Evolutionary conservation across 2,888 invertebrate genomes (phyloP), one percentile per base, ranked within the genome.

Genomic region (Mimachlamys varia): DNA sequence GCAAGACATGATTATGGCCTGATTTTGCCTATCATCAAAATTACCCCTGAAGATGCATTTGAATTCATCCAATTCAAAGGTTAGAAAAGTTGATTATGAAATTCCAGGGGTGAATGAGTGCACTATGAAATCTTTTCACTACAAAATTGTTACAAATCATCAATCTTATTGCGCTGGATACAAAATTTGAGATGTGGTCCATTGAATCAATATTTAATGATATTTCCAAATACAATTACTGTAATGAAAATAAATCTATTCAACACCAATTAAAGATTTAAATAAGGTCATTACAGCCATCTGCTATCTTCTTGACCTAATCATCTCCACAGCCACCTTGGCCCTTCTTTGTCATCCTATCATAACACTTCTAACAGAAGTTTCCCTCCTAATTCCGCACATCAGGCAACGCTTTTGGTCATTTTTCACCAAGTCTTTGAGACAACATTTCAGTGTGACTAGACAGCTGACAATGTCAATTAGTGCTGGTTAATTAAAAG

Each of bases 391-490:
- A 27, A 76, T 76, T 27, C 33, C 33, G 33, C 76, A 76, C 27
- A 76, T 76, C 12, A 76, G 76, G 33, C 27, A 76, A 76, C 22
- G 13, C 76, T 76, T 27, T 76, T 76, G 76, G 76, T 76, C 76
- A 76, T 76, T 76, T 76, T 76, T 76, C 76, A 76, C 33, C 33
- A 76, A 27, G 76, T 76, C 76, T 76, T 22, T 76, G 76, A 76
- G 33, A 76, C 76, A 76, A 44, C 76, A 33, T 76, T 33, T 76
- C 76, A 33, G 76, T 76, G 33, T 33, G 76, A 76, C 76, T 76
- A 27, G 76, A 5, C 76, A 76, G 76, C 76, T 76, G 76, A 76
- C 76, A 76, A 76, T 76, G 76, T 76, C 76, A 76, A 76, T 76
- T 76, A 76, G 76, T 76, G 17, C 76, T 76, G 76, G 33, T 12